Percentiles rank a stretch among this genome's conserved stretches.
Conservation (phyloP, 2,113 vertebrate species). For the Gymnorhina tibicen region DNA sequence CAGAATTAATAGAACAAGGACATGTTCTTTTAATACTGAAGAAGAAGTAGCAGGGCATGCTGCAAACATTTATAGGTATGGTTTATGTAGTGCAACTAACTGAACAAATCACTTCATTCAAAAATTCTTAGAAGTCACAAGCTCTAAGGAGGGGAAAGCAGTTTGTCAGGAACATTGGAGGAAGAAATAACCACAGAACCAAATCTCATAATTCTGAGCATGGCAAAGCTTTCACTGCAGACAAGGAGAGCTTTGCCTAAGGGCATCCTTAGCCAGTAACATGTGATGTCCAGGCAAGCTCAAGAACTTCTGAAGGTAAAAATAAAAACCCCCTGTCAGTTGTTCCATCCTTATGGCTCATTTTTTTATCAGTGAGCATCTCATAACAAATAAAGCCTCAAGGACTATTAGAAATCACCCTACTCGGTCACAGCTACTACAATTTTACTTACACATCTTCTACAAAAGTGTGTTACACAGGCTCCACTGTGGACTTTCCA, state of each 20-base stretch:
- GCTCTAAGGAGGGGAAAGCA: background rate
- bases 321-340: background rate
- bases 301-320: background rate
- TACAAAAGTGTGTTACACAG: background rate
- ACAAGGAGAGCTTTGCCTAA: background rate
- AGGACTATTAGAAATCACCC: background rate
- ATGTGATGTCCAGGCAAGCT: background rate
- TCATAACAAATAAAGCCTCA: background rate
- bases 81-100: slow-evolving; percentile 10
- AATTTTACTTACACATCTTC: background rate
- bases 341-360: background rate
- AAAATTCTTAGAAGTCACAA: background rate
- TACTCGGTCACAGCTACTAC: background rate
- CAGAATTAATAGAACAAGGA: slow-evolving; percentile 46
- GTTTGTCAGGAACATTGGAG: background rate
- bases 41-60: background rate
- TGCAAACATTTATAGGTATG: background rate
- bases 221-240: background rate
- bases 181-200: background rate
- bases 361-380: background rate
- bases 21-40: slow-evolving; percentile 25
- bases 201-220: background rate
- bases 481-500: background rate
- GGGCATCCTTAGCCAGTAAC: background rate
- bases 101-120: background rate